Evolutionary conservation across 2,888 invertebrate genomes (phyloP), one percentile per base, ranked within the genome.

Genomic region (Tryphoninae sp.): DNA sequence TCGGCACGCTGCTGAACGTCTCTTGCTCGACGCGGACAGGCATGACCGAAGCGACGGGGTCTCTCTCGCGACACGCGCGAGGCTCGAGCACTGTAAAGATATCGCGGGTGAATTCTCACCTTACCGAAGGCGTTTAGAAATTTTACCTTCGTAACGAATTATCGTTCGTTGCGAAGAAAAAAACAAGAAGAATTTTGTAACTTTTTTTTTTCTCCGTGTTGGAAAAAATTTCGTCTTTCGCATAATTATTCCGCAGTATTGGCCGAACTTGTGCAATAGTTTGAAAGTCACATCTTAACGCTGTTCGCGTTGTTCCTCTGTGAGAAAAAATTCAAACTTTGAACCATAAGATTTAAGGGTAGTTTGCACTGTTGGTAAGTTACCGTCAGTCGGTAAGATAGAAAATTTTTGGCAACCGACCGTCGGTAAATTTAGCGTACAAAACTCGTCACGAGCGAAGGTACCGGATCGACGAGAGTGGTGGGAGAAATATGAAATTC

Each of bases 331-430:
- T 8, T 23, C 59, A 9, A 19, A 42, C 22, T 13, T 33, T 59
- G n/a, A 1, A n/a, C 13, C 23, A 49, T 51, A 23, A 64, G 6
- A 19, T 68, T n/a, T 16, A 42, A 69, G 6, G 33, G 22, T 11
- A 7, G 58, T 67, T 45, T 11, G 8, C 1, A 1, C 11, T 11
- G 45, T 9, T 13, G 45, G 13, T 13, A 45, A 45, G 45, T 45
- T 45, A 40, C 51, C 72, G 1, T 67, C 51, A 4, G 9, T 8
- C 40, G 82, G 75, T 79, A 82, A 82, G 4, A 68, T 26, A 78
- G 76, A 42, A 49, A 42, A 49, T 62, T 9, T 42, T 62, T 19
- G 6, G 16, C 53, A 55, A 55, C 26, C 62, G 2, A 16, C 69
- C 13, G 76, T 8, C 19, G 42, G 53, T 42, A 62, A 53, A n/a